These are phyloP conservation scores for Ypsolopha scabrella DNA, from an alignment of 2,888 invertebrate species.

Conservation along the genomic window DNA sequence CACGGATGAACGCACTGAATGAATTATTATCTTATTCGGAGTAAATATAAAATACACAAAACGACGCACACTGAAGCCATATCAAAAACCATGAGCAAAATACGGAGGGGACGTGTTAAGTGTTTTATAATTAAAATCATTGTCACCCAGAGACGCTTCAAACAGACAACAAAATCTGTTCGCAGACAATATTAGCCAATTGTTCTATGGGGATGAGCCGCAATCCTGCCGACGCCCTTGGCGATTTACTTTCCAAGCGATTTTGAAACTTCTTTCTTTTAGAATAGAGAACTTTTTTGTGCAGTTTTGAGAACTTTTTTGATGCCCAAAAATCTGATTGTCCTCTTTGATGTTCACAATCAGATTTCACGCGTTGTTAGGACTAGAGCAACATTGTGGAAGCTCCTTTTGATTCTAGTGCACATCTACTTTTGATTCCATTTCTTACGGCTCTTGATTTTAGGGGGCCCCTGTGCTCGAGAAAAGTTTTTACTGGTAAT, in stretches of 20 bases:
- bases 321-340: conserved; percentile 15
- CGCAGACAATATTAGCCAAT: conserved; percentile 23
- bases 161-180: neutral
- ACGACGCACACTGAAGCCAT: no score
- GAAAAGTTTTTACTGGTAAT: no score
- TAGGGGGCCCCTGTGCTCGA: conserved; percentile 15
- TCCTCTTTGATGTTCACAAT: conserved; percentile 28
- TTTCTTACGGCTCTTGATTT: conserved; percentile 46
- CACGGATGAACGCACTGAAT: no score
- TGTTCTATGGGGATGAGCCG: conserved; percentile 26
- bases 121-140: conserved; percentile 23
- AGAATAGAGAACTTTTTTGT: conserved; percentile 11
- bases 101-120: neutral
- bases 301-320: conserved; percentile 1
- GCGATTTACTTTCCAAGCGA: conserved; percentile 10
- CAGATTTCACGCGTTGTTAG: conserved; percentile 38
- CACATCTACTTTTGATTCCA: conserved; percentile 61
- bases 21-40: no score
- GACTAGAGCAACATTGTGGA: conserved; percentile 58
- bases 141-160: conserved; percentile 19
- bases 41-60: no score
- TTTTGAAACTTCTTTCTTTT: conserved; percentile 15
- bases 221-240: conserved; percentile 28
- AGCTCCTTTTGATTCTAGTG: conserved; percentile 54
- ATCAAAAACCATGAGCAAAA: no score